Evolutionary conservation across 1,140 invertebrate species (phyloP), one percentile per base, ranked within the genome.

Genomic region (Pseudomyrmex pallidus): DNA sequence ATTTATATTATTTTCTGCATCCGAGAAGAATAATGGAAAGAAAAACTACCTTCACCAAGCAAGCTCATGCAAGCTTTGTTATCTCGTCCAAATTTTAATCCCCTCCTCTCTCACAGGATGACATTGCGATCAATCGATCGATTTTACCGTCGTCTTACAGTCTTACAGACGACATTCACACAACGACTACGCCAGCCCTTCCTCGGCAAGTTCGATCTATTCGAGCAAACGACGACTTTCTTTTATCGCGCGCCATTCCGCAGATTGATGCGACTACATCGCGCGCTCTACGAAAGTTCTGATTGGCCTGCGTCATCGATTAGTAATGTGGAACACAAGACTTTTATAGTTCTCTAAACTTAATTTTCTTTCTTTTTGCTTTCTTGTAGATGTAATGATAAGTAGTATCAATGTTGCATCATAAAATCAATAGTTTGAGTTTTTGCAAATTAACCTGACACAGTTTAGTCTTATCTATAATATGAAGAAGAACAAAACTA

Each of bases 231-330:
- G 56, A 72, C 76, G 56, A 61, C 67, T 0, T 80, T 12, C 66
- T 9, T 54, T 80, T 80, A 80, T 80, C 56, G 44, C 54, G 15
- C 35, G 15, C 46, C 12, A 50, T 80, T 80, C 54, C 22, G 20
- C 22, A 72, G 76, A 80, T 80, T 80, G 76, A 80, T 72, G 76
- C 22, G 20, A 22, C 20, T 59, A 80, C 54, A 59, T 57, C 10
- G 76, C 1, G 46, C 15, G 44, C 46, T 80, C 12, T 9, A 78
- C 20, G 54, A 44, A 35, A 48, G 56, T 25, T 61, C 66, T 70
- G 56, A 80, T 80, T 80, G 66, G 44, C 48, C 15, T 48, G 54
- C 66, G 46, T 61, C n/a, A 80, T 72, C 67, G 66, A 80, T 80
- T 72, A 48, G 76, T 61, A 72, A 80, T 61, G 72, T 50, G 54